Evolutionary conservation across 2,113 vertebrate genomes (phyloP).

Genomic region (Brachionichthys hirsutus): DNA sequence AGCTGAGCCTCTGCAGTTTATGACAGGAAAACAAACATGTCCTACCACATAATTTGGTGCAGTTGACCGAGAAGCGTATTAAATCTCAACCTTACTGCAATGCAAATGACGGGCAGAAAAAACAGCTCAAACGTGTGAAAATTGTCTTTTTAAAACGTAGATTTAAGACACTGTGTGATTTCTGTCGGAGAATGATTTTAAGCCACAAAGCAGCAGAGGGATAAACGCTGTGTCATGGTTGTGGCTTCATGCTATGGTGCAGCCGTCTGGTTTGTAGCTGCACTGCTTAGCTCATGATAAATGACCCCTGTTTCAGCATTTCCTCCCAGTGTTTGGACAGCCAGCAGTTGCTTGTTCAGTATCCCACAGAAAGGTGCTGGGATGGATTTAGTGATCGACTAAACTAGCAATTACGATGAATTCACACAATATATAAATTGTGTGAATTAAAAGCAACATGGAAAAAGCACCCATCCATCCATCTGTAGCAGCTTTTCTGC

Average conservation of each 20-base stretch:
- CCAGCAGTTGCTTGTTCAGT: slow-evolving; percentile 60
- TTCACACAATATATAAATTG: slow-evolving; percentile 35
- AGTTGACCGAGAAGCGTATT: slow-evolving; percentile 17
- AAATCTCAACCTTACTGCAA: slow-evolving; percentile 12
- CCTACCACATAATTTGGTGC: slow-evolving; percentile 34
- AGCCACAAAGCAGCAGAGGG: slow-evolving; percentile 22
- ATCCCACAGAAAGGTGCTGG: slow-evolving; percentile 68
- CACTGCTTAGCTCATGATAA: slow-evolving; percentile 71
- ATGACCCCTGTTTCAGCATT: slow-evolving; percentile 74
- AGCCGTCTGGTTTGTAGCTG: slow-evolving; percentile 58
- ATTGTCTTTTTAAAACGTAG: slow-evolving; percentile 10
- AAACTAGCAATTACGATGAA: slow-evolving; percentile 75
- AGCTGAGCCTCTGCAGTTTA: slow-evolving; percentile 1
- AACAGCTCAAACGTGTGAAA: neutral
- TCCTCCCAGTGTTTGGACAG: slow-evolving; percentile 69
- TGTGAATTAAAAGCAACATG: slow-evolving; percentile 18
- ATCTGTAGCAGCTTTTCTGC: too few relatives aligned
- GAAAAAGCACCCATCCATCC: neutral
- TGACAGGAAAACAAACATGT: slow-evolving; percentile 57
- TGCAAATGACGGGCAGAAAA: neutral
- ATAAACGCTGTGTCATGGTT: slow-evolving; percentile 56
- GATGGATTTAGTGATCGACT: slow-evolving; percentile 63
- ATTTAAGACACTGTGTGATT: slow-evolving; percentile 16
- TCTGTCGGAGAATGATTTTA: slow-evolving; percentile 7
- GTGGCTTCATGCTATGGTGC: slow-evolving; percentile 39